Conservation (phyloP, 2,888 invertebrate genomes). For the Cerastoderma edule region DNA sequence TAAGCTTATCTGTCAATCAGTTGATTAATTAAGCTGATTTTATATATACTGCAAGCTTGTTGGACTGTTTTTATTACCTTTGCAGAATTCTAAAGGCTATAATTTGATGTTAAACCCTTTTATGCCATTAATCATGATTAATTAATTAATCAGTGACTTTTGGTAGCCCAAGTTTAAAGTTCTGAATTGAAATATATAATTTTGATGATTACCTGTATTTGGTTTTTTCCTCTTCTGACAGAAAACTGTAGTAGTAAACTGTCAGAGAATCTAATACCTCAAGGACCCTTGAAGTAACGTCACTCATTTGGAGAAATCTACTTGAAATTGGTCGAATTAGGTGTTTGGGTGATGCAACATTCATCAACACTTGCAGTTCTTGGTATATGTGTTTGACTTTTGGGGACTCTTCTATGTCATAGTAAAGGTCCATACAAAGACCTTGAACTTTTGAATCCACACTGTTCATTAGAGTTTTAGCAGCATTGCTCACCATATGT, state of each 20-base stretch:
- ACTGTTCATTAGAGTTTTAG: slow-evolving; percentile 27
- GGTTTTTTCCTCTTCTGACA: slow-evolving; percentile 40
- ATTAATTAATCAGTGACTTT: not conserved
- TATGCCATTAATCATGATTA: not conserved
- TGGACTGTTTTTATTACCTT: not conserved
- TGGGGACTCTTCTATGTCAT: slow-evolving; percentile 49
- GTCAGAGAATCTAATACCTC: slow-evolving; percentile 24
- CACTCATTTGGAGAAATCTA: slow-evolving; percentile 40
- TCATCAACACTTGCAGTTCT: slow-evolving; percentile 29
- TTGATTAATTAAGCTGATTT: too few species aligned
- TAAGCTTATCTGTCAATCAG: too few species aligned
- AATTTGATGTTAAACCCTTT: not conserved
- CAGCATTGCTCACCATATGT: slow-evolving; percentile 42
- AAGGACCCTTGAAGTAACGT: slow-evolving; percentile 21
- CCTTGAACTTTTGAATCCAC: slow-evolving; percentile 20
- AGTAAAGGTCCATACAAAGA: slow-evolving; percentile 33
- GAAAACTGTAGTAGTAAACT: slow-evolving; percentile 37
- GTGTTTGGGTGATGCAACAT: slow-evolving; percentile 18
- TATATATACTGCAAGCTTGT: not conserved
- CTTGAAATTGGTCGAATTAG: slow-evolving; percentile 38
- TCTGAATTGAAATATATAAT: not conserved
- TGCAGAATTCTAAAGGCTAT: too few species aligned
- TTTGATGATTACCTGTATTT: slow-evolving; percentile 24
- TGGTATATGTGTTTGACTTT: slow-evolving; percentile 31
- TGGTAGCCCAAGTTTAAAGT: not conserved